These are phyloP conservation scores for Cerceris rybyensis DNA, from an alignment of 2,888 invertebrate species.

Conservation along the genomic window DNA sequence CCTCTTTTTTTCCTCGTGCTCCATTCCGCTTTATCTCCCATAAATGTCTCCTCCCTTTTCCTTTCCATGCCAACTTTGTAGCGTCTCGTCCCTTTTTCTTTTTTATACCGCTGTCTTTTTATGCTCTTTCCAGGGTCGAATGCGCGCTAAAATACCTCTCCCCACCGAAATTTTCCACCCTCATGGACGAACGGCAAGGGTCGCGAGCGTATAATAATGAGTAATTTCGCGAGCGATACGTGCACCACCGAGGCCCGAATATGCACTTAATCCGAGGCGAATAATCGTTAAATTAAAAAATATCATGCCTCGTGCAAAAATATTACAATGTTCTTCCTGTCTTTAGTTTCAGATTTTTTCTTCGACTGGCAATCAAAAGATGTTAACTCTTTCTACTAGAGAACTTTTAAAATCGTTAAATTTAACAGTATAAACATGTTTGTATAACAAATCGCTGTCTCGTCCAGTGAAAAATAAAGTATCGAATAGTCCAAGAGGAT, in stretches of 20 bases:
- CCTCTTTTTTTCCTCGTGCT: background rate
- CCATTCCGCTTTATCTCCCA: conserved; percentile 15
- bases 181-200: conserved; percentile 7
- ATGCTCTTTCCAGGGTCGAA: conserved; percentile 22
- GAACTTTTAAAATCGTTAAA: too few species aligned
- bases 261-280: conserved; percentile 13
- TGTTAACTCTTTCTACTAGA: too few species aligned
- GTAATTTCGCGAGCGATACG: conserved; percentile 27
- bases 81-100: conserved; percentile 4
- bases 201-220: conserved; percentile 28
- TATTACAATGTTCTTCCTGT: background rate
- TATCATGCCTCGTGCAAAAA: background rate
- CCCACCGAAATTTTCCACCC: conserved; percentile 19
- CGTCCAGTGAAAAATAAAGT: too few species aligned
- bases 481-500: too few species aligned
- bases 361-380: background rate
- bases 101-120: conserved; percentile 26
- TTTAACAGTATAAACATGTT: too few species aligned
- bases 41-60: conserved; percentile 4
- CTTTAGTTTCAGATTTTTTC: conserved; percentile 3
- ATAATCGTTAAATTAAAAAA: conserved; percentile 27
- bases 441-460: too few species aligned
- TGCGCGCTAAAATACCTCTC: conserved; percentile 15
- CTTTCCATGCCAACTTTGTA: conserved; percentile 12
- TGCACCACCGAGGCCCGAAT: conserved; percentile 17